phyloP scores from a whole-genome alignment of 2,797 vertebrate genomes.

The Miichthys miiuy region DNA sequence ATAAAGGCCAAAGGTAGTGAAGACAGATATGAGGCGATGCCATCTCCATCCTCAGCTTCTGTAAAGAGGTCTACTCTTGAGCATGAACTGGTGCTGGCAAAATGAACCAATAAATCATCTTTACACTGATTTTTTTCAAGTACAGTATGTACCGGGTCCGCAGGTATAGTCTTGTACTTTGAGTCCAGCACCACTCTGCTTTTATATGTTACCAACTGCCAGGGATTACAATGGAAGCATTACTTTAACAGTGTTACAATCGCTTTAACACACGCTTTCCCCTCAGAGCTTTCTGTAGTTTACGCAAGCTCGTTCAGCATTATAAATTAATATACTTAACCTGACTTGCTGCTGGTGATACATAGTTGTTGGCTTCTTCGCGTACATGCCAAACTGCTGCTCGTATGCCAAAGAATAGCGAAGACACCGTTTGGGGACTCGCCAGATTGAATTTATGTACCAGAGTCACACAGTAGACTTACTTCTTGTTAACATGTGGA shows the following conservation, averaged over 20 bases:
- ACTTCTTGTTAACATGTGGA: neutral
- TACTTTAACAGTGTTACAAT: neutral
- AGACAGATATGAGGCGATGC: slow-evolving; percentile 37
- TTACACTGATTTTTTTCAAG: too few relatives aligned
- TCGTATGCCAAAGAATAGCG: neutral
- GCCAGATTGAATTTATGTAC: neutral
- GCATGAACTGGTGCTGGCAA: neutral
- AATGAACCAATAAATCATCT: neutral
- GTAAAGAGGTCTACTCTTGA: slow-evolving; percentile 3
- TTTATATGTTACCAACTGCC: neutral
- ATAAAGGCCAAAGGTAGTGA: slow-evolving; percentile 71
- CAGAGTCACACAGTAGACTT: neutral
- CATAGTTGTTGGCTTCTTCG: neutral
- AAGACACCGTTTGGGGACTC: neutral
- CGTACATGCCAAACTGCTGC: neutral
- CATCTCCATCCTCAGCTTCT: slow-evolving; percentile 15
- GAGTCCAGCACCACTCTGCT: neutral
- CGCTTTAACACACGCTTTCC: neutral
- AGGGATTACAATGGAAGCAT: neutral
- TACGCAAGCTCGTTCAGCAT: neutral
- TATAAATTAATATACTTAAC: neutral
- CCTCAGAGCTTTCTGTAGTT: neutral
- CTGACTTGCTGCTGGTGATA: too few relatives aligned
- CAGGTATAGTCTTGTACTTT: neutral
- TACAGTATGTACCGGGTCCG: neutral